Percentiles rank a stretch among this genome's conserved stretches.
Conservation (phyloP, 1,140 invertebrate species). For the Sarcophaga peregrina region DNA sequence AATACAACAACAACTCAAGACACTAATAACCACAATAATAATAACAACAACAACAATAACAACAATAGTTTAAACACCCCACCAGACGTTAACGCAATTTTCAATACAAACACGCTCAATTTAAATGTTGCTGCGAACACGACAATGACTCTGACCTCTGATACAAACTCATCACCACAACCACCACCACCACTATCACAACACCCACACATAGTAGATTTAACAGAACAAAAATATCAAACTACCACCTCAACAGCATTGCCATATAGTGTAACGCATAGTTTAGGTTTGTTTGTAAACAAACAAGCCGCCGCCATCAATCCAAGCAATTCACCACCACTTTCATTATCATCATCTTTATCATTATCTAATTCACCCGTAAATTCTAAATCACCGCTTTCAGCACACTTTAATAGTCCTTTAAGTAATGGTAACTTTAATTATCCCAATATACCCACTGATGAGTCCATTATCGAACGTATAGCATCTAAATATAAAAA, state of each 20-base stretch:
- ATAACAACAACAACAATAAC: background rate
- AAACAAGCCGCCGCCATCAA: background rate
- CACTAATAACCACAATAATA: conserved; percentile 1
- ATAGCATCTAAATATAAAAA: conserved; percentile 55
- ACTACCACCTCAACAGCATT: background rate
- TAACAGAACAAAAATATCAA: background rate
- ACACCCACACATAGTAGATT: conserved; percentile 25
- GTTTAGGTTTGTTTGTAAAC: conserved; percentile 1
- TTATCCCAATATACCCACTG: conserved; percentile 46
- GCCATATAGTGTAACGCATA: background rate
- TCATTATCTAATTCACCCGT: conserved; percentile 50
- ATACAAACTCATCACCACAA: background rate
- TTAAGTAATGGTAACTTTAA: conserved; percentile 48
- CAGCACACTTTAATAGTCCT: conserved; percentile 35
- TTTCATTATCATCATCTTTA: conserved; percentile 38
- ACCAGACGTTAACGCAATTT: background rate
- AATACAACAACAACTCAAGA: background rate
- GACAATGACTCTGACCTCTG: background rate
- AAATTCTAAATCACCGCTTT: conserved; percentile 28
- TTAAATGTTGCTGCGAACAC: conserved; percentile 16
- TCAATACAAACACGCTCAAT: too few relatives aligned
- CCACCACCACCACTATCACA: conserved; percentile 1
- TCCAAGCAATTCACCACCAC: conserved; percentile 44
- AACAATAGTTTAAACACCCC: background rate
- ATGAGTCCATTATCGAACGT: conserved; percentile 46